phyloP scores from a whole-genome alignment of 2,797 vertebrate species.

The Cynopterus sphinx region DNA sequence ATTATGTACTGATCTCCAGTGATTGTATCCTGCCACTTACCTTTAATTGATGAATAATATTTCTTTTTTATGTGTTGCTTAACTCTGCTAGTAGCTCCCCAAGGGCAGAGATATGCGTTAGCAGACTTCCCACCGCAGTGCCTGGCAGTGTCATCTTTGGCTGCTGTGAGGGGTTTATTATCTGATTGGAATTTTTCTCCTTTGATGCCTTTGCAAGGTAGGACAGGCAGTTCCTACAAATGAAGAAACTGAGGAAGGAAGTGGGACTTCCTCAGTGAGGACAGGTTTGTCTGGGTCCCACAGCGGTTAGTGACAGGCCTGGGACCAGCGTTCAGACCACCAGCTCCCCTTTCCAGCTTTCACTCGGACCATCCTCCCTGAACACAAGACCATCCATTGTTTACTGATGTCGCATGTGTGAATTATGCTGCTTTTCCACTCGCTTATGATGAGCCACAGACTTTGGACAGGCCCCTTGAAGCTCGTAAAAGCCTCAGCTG shows the following conservation, averaged over 20 bases:
- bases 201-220: background rate
- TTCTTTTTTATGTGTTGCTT: background rate
- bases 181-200: background rate
- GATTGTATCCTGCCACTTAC: background rate
- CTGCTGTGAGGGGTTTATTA: rapidly evolving
- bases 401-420: rapidly evolving
- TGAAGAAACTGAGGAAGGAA: background rate
- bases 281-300: background rate
- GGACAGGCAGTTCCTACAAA: background rate
- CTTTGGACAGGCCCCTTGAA: background rate
- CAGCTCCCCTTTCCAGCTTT: background rate
- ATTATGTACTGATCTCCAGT: background rate
- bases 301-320: background rate
- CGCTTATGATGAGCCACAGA: too few relatives aligned
- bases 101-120: background rate
- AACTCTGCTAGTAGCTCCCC: background rate
- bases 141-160: background rate
- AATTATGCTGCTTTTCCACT: background rate
- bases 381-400: background rate
- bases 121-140: background rate
- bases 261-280: background rate
- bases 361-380: rapidly evolving
- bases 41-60: background rate
- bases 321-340: background rate
- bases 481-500: background rate